A percentile compares a stretch with the other conserved stretches of the same genome.
Evolutionary conservation across 2,888 invertebrate species (phyloP).

Genomic region (Teleiodes luculella): DNA sequence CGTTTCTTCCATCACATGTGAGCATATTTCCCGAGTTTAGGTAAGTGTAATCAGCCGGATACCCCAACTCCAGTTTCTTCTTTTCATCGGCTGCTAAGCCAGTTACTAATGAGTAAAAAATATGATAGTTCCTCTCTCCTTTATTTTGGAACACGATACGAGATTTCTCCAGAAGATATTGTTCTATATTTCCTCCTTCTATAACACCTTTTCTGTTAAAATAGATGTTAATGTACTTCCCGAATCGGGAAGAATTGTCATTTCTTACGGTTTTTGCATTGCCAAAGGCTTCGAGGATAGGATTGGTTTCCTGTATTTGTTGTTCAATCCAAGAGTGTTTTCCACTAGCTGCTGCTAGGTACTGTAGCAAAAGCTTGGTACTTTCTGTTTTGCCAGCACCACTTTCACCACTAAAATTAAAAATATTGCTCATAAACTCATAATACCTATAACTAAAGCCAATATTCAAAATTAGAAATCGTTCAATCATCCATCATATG

Average conservation of each 20-base stretch:
- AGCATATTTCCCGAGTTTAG: conserved; percentile 88
- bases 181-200: conserved; percentile 95
- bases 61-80: conserved; percentile 84
- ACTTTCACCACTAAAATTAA: conserved; percentile 89
- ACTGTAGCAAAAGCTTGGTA: conserved; percentile 95
- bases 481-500: too few species aligned
- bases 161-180: conserved; percentile 96
- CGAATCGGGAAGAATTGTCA: conserved; percentile 97
- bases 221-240: conserved; percentile 95
- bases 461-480: too few species aligned
- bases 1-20: conserved; percentile 89
- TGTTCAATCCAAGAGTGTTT: conserved; percentile 99
- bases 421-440: not conserved
- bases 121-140: conserved; percentile 96
- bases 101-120: conserved; percentile 94
- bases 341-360: conserved; percentile 94
- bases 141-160: conserved; percentile 92
- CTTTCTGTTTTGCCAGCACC: conserved; percentile 98
- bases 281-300: conserved; percentile 97
- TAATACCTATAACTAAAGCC: not conserved
- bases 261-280: conserved; percentile 97
- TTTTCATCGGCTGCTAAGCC: conserved; percentile 90
- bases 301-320: conserved; percentile 97
- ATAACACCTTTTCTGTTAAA: conserved; percentile 91
- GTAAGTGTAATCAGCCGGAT: conserved; percentile 87